Percentiles rank a stretch among this genome's conserved stretches.
These are phyloP conservation scores for Apis florea DNA, from an alignment of 1,140 invertebrate species.

Conservation along the genomic window DNA sequence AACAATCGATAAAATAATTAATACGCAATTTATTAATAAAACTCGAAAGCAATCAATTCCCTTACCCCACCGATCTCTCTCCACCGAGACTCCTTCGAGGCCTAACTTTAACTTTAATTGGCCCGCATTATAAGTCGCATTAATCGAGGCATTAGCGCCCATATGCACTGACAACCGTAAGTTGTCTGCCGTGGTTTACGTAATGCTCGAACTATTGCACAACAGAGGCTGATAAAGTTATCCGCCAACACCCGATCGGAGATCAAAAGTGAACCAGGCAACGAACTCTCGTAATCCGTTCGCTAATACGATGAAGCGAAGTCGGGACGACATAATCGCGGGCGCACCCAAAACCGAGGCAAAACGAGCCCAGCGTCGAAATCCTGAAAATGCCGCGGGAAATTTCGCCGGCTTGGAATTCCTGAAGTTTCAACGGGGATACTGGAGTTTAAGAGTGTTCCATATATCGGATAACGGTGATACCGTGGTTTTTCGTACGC, in stretches of 20 bases:
- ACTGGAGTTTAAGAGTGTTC: constrained; percentile 47
- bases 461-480: constrained; percentile 31
- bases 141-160: constrained; percentile 12
- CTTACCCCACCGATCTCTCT: too few relatives aligned
- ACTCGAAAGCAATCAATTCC: too few relatives aligned
- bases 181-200: neutral
- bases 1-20: too few relatives aligned
- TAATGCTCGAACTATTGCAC: constrained; percentile 53
- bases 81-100: neutral
- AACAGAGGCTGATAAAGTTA: constrained; percentile 13
- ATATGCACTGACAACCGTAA: neutral
- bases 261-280: constrained; percentile 25
- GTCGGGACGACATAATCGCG: constrained; percentile 43
- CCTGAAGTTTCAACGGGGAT: constrained; percentile 36
- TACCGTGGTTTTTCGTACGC: constrained; percentile 21
- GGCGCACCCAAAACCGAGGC: neutral
- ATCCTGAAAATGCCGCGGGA: constrained; percentile 57
- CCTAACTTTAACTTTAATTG: neutral
- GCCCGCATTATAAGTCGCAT: neutral
- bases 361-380: constrained; percentile 38
- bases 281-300: constrained; percentile 55
- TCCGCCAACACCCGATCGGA: neutral
- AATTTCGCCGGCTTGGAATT: constrained; percentile 47
- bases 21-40: too few relatives aligned
- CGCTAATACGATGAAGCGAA: constrained; percentile 51